Evolutionary conservation across 2,888 invertebrate genomes (phyloP), one percentile per base, ranked within the genome.

Genomic region (Tetanocera ferruginea): DNA sequence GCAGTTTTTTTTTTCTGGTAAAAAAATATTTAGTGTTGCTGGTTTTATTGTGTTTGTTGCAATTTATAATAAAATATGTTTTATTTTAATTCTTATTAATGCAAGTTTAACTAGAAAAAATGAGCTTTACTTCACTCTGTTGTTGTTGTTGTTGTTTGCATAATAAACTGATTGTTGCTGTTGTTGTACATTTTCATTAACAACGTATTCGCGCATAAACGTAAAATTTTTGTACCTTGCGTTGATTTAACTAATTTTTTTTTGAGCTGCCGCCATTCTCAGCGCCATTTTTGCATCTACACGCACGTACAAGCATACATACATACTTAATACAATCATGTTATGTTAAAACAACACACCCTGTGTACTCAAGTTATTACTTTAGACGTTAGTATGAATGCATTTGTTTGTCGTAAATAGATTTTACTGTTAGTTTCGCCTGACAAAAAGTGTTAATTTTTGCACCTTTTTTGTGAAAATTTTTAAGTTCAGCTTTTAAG

Each of bases 101-200:
- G 19, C 3, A 14, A 14, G 19, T 23, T 23, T 55, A 14, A 60
- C 25, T 14, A 60, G 14, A 25, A 25, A 25, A 60, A 60, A 60
- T 5, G 11, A 60, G 28, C 23, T 60, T 28, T 28, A 8, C 6
- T 60, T 14, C 5, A 28, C 17, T 17, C 14, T 25, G 60, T 28
- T 60, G 28, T 60, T 60, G 28, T 14, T 60, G 28, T 60, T 60
- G 28, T 23, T 19, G 28, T 60, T 60, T 25, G 60, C 5, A 25
- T 19, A 60, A 28, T 31, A 23, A 6, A 60, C 9, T 60, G 0
- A 3, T 55, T 55, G 17, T 25, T 43, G 23, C 19, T 67, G 67
- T 84, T 85, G 86, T 86, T 85, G 84, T 84, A 82, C 80, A 82
- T 85, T 86, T 85, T 85, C 85, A 85, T 86, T 86, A 85, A 85